Percentiles rank a stretch among this genome's conserved stretches.
These are phyloP conservation scores for Tapera naevia DNA, from an alignment of 2,797 vertebrate species.

Conservation along the genomic window DNA sequence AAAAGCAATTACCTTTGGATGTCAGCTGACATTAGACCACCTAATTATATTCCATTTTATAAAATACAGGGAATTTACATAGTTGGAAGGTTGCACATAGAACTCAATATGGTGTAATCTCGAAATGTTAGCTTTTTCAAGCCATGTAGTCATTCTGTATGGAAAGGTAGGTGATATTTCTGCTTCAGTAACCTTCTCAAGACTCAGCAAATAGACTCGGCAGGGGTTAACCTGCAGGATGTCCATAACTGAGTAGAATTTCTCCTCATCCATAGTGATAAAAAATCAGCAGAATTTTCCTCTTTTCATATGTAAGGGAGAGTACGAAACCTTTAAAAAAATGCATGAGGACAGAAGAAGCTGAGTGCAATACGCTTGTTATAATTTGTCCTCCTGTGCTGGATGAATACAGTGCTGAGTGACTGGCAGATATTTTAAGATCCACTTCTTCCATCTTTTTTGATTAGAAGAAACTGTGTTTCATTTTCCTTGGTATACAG, in stretches of 20 bases:
- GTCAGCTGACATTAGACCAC: not conserved
- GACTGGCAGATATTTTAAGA: constrained; percentile 44
- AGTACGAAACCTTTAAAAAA: constrained; percentile 33
- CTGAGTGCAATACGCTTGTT: not conserved
- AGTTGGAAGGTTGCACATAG: not conserved
- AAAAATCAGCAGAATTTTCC: constrained; percentile 50
- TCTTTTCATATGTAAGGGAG: constrained; percentile 46
- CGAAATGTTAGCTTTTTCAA: constrained; percentile 54
- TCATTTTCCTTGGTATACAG: not conserved
- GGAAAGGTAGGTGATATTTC: constrained; percentile 33
- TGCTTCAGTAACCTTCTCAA: constrained; percentile 43
- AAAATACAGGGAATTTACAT: not conserved
- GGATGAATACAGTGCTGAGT: constrained; percentile 30
- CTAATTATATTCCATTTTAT: constrained; percentile 10
- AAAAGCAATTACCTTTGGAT: constrained; percentile 26
- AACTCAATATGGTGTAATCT: constrained; percentile 27
- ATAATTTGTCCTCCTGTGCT: constrained; percentile 46
- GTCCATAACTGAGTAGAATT: constrained; percentile 24
- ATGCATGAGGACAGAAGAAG: constrained; percentile 10
- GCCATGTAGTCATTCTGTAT: not conserved
- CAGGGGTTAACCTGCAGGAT: constrained; percentile 38
- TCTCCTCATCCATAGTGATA: not conserved
- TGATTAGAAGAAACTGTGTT: not conserved
- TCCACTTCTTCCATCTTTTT: not conserved
- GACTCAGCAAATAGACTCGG: constrained; percentile 12